phyloP scores from a whole-genome alignment of 2,888 invertebrate genomes.

The Callinectes sapidus region DNA sequence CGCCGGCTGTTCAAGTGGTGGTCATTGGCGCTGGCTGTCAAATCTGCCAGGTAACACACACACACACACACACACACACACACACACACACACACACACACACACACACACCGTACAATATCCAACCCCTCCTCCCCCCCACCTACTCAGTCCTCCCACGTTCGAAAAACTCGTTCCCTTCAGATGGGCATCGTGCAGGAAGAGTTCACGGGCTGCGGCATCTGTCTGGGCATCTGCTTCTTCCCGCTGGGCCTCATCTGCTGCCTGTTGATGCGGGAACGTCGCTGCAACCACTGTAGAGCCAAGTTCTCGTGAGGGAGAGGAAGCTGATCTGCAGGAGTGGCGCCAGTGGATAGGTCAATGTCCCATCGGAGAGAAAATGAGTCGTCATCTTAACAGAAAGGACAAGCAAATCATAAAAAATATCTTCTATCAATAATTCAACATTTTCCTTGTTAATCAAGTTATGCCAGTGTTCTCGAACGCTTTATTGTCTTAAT shows the following conservation, averaged over 20 bases:
- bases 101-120: background rate
- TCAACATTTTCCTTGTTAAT: background rate
- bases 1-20: background rate
- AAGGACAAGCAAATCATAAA: background rate
- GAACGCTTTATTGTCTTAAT: no score
- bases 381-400: background rate
- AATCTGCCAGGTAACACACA: background rate
- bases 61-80: background rate
- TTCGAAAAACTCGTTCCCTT: background rate
- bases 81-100: background rate
- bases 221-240: constrained; percentile 88
- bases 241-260: constrained; percentile 92
- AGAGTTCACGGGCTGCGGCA: constrained; percentile 88
- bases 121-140: no score
- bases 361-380: background rate
- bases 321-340: background rate
- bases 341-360: background rate
- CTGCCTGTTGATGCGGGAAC: constrained; percentile 88
- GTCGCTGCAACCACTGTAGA: constrained; percentile 92
- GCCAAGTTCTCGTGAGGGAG: constrained; percentile 76
- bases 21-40: background rate
- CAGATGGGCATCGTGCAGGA: constrained; percentile 90
- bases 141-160: background rate
- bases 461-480: background rate
- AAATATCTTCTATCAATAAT: background rate